These are phyloP conservation scores for Papilio elwesi DNA, from an alignment of 2,888 invertebrate species.

Conservation along the genomic window DNA sequence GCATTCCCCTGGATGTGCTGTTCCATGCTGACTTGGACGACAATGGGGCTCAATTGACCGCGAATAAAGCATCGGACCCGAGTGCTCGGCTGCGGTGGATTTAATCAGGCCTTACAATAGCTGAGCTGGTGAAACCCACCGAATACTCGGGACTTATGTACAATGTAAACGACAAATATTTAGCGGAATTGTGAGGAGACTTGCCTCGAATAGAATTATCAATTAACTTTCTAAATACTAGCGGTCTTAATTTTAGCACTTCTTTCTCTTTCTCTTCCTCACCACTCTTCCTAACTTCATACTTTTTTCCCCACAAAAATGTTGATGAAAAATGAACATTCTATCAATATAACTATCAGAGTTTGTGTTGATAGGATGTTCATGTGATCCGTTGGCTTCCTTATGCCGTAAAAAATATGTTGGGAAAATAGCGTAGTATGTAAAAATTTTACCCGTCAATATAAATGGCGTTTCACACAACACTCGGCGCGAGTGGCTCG, in stretches of 20 bases:
- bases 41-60: conserved; percentile 3
- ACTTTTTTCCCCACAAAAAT: no score
- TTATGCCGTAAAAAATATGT: background rate
- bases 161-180: background rate
- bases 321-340: no score
- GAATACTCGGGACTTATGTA: no score
- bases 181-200: no score
- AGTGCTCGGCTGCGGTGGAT: background rate
- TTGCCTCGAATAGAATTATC: no score
- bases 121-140: background rate
- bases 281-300: no score
- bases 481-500: background rate
- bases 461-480: background rate
- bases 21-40: background rate
- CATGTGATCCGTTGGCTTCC: no score
- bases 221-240: no score
- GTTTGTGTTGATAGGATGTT: no score
- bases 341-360: no score
- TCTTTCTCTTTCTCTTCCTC: no score
- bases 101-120: conserved; percentile 10
- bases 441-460: background rate
- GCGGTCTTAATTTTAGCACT: no score
- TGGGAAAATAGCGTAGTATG: background rate
- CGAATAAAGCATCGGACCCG: background rate
- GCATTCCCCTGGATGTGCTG: background rate